Percentiles rank a stretch among this genome's conserved stretches.
Conservation (phyloP, 2,888 invertebrate genomes). For the Stramonita haemastoma region DNA sequence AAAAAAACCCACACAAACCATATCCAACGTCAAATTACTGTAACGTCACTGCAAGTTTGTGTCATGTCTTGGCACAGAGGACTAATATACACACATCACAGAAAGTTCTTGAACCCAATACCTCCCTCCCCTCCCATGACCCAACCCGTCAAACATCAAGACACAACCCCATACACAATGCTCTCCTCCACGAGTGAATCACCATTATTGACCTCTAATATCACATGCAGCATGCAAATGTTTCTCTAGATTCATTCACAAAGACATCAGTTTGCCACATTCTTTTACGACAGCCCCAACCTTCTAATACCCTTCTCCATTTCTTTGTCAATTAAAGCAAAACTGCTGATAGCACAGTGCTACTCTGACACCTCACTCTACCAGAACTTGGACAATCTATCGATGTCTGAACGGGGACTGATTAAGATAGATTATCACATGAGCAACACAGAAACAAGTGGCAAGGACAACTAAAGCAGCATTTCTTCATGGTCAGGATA, state of each 20-base stretch:
- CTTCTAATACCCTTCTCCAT: neutral
- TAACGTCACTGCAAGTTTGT: neutral
- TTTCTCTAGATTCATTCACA: neutral
- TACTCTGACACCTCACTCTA: neutral
- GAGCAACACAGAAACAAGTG: neutral
- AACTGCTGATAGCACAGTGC: neutral
- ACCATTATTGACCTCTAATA: neutral
- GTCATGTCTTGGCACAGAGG: conserved; percentile 11
- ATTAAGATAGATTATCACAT: conserved; percentile 2
- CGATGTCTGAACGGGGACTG: neutral
- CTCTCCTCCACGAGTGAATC: neutral
- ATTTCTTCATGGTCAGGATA: neutral
- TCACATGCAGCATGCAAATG: too few species aligned
- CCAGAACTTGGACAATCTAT: neutral
- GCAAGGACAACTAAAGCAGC: neutral
- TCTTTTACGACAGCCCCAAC: neutral
- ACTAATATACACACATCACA: conserved; percentile 17
- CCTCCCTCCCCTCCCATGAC: neutral
- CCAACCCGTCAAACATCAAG: neutral
- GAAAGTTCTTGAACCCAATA: neutral
- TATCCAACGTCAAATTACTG: neutral
- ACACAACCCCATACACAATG: neutral
- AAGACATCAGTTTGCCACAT: neutral
- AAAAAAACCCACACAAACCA: neutral
- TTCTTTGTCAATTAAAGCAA: neutral